Percentiles rank a stretch among this genome's conserved stretches.
Conservation (phyloP, 2,888 invertebrate genomes). For the Malthinus flaveolus region DNA sequence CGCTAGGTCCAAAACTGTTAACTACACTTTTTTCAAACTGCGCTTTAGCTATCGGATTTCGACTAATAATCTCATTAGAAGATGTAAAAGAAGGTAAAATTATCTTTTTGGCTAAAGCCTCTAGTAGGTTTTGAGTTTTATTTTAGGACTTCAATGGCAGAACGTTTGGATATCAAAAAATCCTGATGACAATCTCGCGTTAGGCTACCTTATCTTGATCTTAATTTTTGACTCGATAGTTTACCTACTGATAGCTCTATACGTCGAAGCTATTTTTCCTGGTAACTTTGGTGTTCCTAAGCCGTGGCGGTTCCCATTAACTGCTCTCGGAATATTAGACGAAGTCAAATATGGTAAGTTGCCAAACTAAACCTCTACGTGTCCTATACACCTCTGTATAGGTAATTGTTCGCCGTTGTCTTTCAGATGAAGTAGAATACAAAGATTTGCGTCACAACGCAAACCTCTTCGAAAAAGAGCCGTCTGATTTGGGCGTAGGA, state of each 20-base stretch:
- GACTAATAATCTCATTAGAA: constrained; percentile 72
- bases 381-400: neutral
- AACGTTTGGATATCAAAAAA: constrained; percentile 65
- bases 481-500: constrained; percentile 55
- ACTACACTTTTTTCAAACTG: constrained; percentile 74
- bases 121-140: constrained; percentile 6
- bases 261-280: constrained; percentile 84
- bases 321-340: constrained; percentile 17
- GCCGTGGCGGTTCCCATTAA: constrained; percentile 26
- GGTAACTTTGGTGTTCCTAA: constrained; percentile 55
- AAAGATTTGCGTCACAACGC: no score
- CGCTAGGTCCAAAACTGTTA: constrained; percentile 62
- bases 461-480: constrained; percentile 58
- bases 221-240: constrained; percentile 68
- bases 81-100: constrained; percentile 66
- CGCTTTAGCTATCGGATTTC: constrained; percentile 79
- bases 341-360: constrained; percentile 51
- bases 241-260: constrained; percentile 78
- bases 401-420: neutral
- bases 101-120: no score
- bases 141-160: constrained; percentile 64
- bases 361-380: neutral
- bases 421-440: no score
- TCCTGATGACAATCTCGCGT: constrained; percentile 68
- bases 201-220: constrained; percentile 74